Evolutionary conservation across 1,140 invertebrate species (phyloP).

Genomic region (Leptinotarsa lineolata): DNA sequence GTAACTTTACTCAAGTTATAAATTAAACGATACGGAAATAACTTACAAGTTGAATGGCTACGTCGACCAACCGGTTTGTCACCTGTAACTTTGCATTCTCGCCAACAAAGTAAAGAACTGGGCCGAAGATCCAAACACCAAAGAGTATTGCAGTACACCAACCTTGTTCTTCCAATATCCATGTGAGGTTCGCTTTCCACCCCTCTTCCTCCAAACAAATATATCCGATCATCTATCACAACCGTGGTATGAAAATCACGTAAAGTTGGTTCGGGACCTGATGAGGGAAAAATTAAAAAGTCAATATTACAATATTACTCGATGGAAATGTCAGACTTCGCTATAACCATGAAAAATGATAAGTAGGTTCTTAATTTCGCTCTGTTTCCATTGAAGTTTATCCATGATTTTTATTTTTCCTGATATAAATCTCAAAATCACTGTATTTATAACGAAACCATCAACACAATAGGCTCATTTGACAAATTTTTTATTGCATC

Average conservation of each 20-base stretch:
- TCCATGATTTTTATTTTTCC: too few species aligned
- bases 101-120: constrained; percentile 64
- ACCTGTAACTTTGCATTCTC: constrained; percentile 62
- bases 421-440: too few species aligned
- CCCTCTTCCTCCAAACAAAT: constrained; percentile 84
- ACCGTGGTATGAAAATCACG: constrained; percentile 89
- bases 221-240: constrained; percentile 75
- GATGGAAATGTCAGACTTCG: too few species aligned
- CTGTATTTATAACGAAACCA: too few species aligned
- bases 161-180: constrained; percentile 64
- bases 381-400: too few species aligned
- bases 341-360: too few species aligned
- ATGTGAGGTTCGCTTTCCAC: constrained; percentile 57
- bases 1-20: too few species aligned
- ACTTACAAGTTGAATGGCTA: constrained; percentile 87
- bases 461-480: too few species aligned
- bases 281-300: constrained; percentile 3
- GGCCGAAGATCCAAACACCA: constrained; percentile 75
- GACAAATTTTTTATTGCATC: too few species aligned
- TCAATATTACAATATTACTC: too few species aligned
- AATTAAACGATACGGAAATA: not conserved
- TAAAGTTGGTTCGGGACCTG: constrained; percentile 64
- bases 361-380: too few species aligned
- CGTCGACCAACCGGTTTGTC: constrained; percentile 72
- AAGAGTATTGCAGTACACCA: constrained; percentile 79